These are phyloP conservation scores for Nasonia giraulti DNA, from an alignment of 1,140 invertebrate species.

Conservation along the genomic window DNA sequence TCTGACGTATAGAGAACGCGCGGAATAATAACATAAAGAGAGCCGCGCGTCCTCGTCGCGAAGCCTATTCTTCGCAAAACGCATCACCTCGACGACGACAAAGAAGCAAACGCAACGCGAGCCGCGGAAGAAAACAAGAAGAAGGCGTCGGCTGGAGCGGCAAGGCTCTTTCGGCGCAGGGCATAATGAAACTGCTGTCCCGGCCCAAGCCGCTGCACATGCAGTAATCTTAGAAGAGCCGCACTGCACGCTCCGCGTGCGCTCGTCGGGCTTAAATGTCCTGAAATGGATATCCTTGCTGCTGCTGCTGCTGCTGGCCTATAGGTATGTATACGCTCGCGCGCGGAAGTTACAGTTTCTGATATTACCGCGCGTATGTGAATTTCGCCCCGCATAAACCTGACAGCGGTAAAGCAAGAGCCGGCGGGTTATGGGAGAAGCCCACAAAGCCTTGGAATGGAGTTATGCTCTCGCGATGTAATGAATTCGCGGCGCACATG, in stretches of 20 bases:
- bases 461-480: not conserved
- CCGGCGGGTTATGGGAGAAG: constrained; percentile 31
- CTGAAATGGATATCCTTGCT: constrained; percentile 69
- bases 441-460: not conserved
- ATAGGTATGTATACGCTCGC: constrained; percentile 40
- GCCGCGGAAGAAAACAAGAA: not conserved
- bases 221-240: constrained; percentile 68
- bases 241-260: constrained; percentile 21
- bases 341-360: constrained; percentile 67
- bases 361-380: constrained; percentile 64
- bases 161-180: not conserved
- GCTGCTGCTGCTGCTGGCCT: too few species aligned
- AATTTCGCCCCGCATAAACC: constrained; percentile 62
- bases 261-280: constrained; percentile 68
- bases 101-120: constrained; percentile 14
- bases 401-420: constrained; percentile 56
- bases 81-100: not conserved
- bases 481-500: constrained; percentile 14
- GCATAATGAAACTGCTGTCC: constrained; percentile 62
- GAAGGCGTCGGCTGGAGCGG: not conserved
- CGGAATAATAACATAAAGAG: not conserved
- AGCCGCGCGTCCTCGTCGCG: not conserved
- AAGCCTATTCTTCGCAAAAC: not conserved
- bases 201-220: not conserved
- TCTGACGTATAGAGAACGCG: not conserved